Evolutionary conservation across 1,140 invertebrate species (phyloP).

Genomic region (Linepithema humile): DNA sequence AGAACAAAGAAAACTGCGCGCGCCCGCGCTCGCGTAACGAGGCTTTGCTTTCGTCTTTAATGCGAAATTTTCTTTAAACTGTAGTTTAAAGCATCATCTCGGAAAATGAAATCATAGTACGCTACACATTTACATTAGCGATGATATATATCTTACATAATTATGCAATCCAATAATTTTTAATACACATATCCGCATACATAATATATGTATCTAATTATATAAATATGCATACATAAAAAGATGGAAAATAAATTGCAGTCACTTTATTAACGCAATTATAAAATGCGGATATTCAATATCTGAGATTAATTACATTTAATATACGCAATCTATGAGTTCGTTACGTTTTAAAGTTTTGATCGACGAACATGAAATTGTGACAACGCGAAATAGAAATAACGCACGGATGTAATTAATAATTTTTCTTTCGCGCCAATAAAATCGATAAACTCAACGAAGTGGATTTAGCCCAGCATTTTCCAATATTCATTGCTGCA

Average conservation of each 20-base stretch:
- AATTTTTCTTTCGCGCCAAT: slow-evolving; percentile 11
- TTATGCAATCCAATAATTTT: not conserved
- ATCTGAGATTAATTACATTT: slow-evolving; percentile 33
- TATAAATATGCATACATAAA: not conserved
- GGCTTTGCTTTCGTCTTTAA: slow-evolving; percentile 4
- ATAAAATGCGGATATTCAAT: slow-evolving; percentile 26
- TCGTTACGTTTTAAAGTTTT: slow-evolving; percentile 13
- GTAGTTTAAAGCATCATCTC: not conserved
- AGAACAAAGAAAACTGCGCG: slow-evolving; percentile 39
- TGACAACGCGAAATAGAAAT: not conserved
- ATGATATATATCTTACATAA: not conserved
- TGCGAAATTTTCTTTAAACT: not conserved
- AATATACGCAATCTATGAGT: not conserved
- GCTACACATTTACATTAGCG: not conserved
- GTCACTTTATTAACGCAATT: not conserved
- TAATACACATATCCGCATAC: not conserved
- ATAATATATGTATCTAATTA: not conserved
- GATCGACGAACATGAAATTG: slow-evolving; percentile 5
- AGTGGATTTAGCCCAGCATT: not conserved
- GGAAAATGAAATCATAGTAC: not conserved
- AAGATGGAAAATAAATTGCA: not conserved
- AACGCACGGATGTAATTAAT: slow-evolving; percentile 15
- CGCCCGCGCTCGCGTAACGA: slow-evolving; percentile 13
- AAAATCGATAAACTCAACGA: slow-evolving; percentile 12
- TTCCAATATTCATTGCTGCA: not conserved